Base-by-base conservation (phyloP, 2,797 vertebrate genomes). In the Eptatretus atami region DNA sequence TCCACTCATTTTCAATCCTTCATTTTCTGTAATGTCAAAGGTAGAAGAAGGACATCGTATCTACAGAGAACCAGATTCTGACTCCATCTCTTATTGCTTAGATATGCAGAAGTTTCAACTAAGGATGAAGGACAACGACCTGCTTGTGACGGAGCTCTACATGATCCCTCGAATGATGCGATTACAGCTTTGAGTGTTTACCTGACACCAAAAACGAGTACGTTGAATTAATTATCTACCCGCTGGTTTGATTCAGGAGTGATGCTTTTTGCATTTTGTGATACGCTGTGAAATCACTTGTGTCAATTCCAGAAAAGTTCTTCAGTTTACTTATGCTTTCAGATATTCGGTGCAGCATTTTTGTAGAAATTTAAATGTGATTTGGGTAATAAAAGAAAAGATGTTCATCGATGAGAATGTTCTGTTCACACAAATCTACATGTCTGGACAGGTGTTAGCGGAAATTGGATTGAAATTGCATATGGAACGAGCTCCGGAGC, bases 21-120 rank as follows among this genome's bases (percentile, higher is more conserved):
- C 2, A 44, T 44, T 44, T 44, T 4, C 31, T 44, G 31, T 44
- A 44, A 44, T 44, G 31, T 44, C 31, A 44, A 44, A 44, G 31
- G 31, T 44, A 44, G 31, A 44, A 44, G 6, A 44, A 44, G 31
- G 31, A 44, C 31, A 44, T 44, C 6, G 3, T 5, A 2, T 44
- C 31, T 44, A 4, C 31, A 44, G 31, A 44, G 31, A 44, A 44
- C 31, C 31, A 44, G 31, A 44, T 44, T 64, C 61, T 68, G 25
- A 66, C 65, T 64, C 67, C 53, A 1, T 44, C 11, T 66, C 25
- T 66, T 70, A 2, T 54, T 64, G 68, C 57, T 64, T 73, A 95
- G 88, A 94, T 71, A 94, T 95, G 88, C 88, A 95, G 71, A 95
- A 95, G 74, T 95, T 95, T 70, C 88, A 87, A 2, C 69, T 95